A percentile compares a stretch with the other conserved stretches of the same genome.
Conservation (phyloP, 2,113 vertebrate genomes). For the Melanerpes aurifrons region DNA sequence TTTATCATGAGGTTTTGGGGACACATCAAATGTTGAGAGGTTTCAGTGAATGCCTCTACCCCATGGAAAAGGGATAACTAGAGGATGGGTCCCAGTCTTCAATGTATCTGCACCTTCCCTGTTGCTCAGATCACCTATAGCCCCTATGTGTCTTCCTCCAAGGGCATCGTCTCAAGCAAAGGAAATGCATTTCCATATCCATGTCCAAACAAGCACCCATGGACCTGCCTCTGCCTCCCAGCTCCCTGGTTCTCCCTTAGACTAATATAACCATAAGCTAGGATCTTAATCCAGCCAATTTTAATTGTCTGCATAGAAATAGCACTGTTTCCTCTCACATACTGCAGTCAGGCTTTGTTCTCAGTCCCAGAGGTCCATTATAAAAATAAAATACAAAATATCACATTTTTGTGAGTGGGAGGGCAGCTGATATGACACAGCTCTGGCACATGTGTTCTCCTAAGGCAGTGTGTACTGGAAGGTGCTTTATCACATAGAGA, state of each 20-base stretch:
- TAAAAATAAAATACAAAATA: not conserved
- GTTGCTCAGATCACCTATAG: rapidly evolving
- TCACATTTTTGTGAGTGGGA: not conserved
- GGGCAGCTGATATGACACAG: rapidly evolving
- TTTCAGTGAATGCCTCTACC: not conserved
- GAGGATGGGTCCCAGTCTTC: not conserved
- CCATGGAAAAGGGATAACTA: not conserved
- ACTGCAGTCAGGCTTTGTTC: not conserved
- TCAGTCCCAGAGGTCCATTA: not conserved
- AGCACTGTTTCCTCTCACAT: not conserved
- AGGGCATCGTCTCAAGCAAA: not conserved
- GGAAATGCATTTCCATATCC: not conserved
- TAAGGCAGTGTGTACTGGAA: not conserved
- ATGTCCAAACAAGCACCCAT: not conserved
- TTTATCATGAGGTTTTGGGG: not conserved
- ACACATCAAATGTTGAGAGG: not conserved
- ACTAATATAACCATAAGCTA: not conserved
- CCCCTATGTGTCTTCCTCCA: not conserved
- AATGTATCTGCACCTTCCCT: not conserved
- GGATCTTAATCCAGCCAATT: not conserved
- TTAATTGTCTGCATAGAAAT: not conserved
- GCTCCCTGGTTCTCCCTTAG: not conserved
- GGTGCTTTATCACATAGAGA: not conserved
- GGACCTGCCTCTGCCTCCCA: not conserved
- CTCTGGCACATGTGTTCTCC: not conserved